Evolutionary conservation across 2,797 vertebrate species (phyloP).

Genomic region (Acrocephalus scirpaceus): DNA sequence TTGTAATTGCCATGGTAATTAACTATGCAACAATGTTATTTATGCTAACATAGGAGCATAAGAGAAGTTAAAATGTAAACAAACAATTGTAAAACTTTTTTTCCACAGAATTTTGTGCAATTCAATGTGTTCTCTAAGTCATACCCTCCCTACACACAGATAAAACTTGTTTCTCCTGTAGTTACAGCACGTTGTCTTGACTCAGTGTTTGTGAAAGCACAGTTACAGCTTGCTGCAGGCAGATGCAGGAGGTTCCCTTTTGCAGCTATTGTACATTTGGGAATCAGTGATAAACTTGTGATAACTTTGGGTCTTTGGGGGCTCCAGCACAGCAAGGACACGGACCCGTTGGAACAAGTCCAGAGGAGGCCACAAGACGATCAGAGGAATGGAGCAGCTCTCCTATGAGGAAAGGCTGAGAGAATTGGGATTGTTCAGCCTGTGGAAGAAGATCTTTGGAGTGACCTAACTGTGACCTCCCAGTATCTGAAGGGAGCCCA

Average conservation of each 20-base stretch:
- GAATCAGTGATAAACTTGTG: neutral
- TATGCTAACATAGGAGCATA: neutral
- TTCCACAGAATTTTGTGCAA: neutral
- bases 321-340: neutral
- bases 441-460: neutral
- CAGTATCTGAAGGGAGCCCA: too few species aligned
- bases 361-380: neutral
- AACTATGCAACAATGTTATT: neutral
- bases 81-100: neutral
- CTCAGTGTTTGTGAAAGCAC: neutral
- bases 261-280: neutral
- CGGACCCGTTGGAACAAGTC: neutral
- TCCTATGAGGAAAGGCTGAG: neutral
- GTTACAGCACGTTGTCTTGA: neutral
- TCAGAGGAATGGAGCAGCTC: neutral
- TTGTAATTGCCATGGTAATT: neutral
- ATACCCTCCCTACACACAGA: neutral
- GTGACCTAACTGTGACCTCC: neutral
- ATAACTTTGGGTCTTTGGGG: fast-evolving
- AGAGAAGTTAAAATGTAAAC: neutral
- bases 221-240: neutral
- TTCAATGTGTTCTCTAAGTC: neutral
- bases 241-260: neutral
- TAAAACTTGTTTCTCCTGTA: neutral
- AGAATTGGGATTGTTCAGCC: neutral